These are phyloP conservation scores for Tachina lurida DNA, from an alignment of 2,888 invertebrate species.

Conservation along the genomic window DNA sequence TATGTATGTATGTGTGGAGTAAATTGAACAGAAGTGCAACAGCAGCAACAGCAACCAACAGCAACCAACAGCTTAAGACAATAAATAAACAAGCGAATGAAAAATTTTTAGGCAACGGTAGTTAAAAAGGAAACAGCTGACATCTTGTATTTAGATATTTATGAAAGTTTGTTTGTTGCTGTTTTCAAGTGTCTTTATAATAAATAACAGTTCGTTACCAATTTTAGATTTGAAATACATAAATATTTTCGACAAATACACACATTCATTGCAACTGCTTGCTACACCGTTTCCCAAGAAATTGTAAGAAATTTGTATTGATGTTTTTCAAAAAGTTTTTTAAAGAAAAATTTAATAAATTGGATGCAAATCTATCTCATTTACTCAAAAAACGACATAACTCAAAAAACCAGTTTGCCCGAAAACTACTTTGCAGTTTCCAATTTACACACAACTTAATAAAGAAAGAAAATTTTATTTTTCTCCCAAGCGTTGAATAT, in stretches of 20 bases:
- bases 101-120: constrained; percentile 20
- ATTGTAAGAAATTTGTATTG: neutral
- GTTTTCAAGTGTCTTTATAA: constrained; percentile 13
- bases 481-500: too few relatives aligned
- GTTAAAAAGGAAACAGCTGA: constrained; percentile 60
- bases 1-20: constrained; percentile 25
- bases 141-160: constrained; percentile 30
- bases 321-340: too few relatives aligned
- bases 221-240: constrained; percentile 60
- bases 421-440: too few relatives aligned
- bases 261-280: constrained; percentile 34
- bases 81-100: neutral
- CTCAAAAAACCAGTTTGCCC: too few relatives aligned
- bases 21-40: constrained; percentile 20
- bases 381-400: too few relatives aligned
- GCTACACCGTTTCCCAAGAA: neutral
- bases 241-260: constrained; percentile 67
- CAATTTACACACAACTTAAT: too few relatives aligned
- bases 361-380: too few relatives aligned
- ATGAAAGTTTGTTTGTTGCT: neutral
- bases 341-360: too few relatives aligned
- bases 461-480: too few relatives aligned
- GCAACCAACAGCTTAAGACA: neutral
- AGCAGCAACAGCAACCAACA: neutral
- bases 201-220: constrained; percentile 59